A percentile compares a stretch with the other conserved stretches of the same genome.
Evolutionary conservation across 1,140 invertebrate species (phyloP).

Genomic region (Teleogryllus occipitalis): DNA sequence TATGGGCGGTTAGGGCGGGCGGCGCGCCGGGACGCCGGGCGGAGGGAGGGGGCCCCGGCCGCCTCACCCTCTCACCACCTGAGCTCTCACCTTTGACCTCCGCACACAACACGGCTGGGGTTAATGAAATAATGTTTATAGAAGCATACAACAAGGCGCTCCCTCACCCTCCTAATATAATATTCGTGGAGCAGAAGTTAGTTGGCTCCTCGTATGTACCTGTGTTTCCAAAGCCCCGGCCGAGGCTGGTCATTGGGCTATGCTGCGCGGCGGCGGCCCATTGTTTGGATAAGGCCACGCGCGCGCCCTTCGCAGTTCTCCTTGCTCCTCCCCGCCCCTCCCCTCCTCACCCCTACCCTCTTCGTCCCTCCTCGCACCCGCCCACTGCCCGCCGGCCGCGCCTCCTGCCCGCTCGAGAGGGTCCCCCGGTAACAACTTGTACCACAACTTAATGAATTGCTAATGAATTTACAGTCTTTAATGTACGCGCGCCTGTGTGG

Average conservation of each 20-base stretch:
- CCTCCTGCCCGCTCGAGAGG: not conserved
- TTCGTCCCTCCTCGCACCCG: too few species aligned
- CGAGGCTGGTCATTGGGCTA: not conserved
- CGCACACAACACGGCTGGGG: not conserved
- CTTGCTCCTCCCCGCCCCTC: not conserved
- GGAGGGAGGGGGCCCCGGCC: not conserved
- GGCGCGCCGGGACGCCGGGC: too few species aligned
- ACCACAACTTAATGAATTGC: not conserved
- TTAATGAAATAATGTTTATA: constrained; percentile 6
- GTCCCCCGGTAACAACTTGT: not conserved
- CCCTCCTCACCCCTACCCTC: too few species aligned
- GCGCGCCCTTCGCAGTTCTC: not conserved
- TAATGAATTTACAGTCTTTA: constrained; percentile 1
- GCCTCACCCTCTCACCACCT: not conserved
- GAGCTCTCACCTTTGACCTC: not conserved
- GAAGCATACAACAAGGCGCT: not conserved
- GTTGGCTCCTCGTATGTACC: not conserved
- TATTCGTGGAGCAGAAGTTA: not conserved
- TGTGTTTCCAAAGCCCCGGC: not conserved
- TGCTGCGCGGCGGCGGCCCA: not conserved
- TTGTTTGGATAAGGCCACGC: not conserved
- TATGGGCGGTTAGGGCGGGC: too few species aligned
- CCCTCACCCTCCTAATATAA: not conserved
- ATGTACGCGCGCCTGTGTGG: not conserved
- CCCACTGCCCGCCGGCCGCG: too few species aligned